phyloP scores from a whole-genome alignment of 2,888 invertebrate genomes.

The Erpobdella octoculata region DNA sequence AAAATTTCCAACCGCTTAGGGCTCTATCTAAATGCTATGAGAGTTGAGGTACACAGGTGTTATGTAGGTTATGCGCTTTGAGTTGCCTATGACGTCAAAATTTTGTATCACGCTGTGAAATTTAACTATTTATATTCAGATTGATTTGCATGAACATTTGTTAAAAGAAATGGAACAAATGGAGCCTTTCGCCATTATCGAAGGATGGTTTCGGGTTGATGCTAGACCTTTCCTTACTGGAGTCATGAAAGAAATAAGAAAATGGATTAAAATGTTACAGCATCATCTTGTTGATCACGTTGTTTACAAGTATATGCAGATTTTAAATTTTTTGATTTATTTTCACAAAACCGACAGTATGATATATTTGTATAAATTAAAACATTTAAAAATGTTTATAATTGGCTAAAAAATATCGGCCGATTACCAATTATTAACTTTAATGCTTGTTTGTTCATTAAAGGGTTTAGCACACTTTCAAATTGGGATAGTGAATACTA shows the following conservation, averaged over 20 bases:
- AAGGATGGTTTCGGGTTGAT: slow-evolving; percentile 83
- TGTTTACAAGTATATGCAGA: slow-evolving; percentile 58
- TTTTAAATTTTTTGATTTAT: neutral
- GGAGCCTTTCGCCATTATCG: slow-evolving; percentile 71
- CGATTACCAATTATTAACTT: neutral
- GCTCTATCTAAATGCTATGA: no score
- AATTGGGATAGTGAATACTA: no score
- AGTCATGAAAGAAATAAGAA: slow-evolving; percentile 76
- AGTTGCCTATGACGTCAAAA: no score
- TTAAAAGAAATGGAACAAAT: slow-evolving; percentile 80
- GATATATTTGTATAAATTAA: no score
- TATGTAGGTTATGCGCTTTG: no score
- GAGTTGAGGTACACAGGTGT: no score
- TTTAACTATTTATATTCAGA: slow-evolving; percentile 59
- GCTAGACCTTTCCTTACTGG: slow-evolving; percentile 82
- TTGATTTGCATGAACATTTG: slow-evolving; percentile 81
- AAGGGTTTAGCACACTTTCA: no score
- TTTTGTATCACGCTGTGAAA: no score
- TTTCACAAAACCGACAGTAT: neutral
- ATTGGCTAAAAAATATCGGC: neutral
- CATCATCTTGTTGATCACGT: slow-evolving; percentile 84
- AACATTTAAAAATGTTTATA: neutral
- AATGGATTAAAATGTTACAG: slow-evolving; percentile 94
- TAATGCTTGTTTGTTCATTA: no score
- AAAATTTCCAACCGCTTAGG: no score